Evolutionary conservation across 2,888 invertebrate species (phyloP).

Genomic region (Dasysyrphus albostriatus): DNA sequence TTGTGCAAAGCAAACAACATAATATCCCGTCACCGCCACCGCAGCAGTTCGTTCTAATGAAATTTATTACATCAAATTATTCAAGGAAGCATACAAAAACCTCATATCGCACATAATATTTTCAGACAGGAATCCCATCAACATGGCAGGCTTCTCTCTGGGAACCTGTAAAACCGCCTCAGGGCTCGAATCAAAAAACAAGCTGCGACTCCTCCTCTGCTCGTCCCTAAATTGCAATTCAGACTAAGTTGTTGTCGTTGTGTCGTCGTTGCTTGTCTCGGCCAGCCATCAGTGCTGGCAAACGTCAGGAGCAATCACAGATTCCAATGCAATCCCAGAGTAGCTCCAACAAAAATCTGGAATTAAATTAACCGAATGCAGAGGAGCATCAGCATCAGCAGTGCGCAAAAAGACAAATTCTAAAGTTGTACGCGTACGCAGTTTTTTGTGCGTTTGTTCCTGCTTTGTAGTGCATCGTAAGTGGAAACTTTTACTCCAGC

Average conservation of each 20-base stretch:
- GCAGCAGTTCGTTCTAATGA: conserved; percentile 60
- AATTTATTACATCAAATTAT: conserved; percentile 74
- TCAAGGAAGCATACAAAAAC: conserved; percentile 71
- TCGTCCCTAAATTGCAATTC: conserved; percentile 29
- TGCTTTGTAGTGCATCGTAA: conserved; percentile 37
- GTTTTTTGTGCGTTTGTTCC: conserved; percentile 48
- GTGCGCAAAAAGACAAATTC: conserved; percentile 71
- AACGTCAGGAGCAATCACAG: conserved; percentile 75
- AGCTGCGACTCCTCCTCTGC: conserved; percentile 11
- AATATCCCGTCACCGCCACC: background rate
- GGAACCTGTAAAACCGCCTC: conserved; percentile 69
- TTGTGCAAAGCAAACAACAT: conserved; percentile 37
- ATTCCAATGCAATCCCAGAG: conserved; percentile 75
- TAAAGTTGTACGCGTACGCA: conserved; percentile 74
- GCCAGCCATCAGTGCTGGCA: conserved; percentile 49
- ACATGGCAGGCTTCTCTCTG: conserved; percentile 44
- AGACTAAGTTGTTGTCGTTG: conserved; percentile 20
- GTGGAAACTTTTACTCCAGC: conserved; percentile 61
- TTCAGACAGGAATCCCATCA: conserved; percentile 75
- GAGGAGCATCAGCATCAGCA: conserved; percentile 23
- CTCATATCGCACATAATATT: conserved; percentile 76
- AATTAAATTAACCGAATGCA: conserved; percentile 75
- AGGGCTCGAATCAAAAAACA: conserved; percentile 50
- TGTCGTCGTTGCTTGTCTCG: conserved; percentile 57
- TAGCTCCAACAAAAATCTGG: conserved; percentile 72